Conservation (phyloP, 2,888 invertebrate genomes). For the Caradrina clavipalpis region DNA sequence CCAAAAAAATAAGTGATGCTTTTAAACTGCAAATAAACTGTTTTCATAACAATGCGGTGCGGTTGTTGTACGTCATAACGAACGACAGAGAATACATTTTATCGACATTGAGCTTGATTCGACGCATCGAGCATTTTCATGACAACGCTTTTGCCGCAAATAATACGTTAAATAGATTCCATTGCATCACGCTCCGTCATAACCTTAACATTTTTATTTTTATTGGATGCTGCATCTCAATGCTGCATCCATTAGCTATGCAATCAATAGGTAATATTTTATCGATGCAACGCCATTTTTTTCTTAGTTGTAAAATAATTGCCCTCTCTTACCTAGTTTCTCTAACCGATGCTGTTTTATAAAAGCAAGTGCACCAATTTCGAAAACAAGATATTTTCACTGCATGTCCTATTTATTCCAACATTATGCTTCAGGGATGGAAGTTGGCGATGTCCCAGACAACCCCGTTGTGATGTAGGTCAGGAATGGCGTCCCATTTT, state of each 20-base stretch:
- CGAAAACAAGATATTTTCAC: conserved; percentile 62
- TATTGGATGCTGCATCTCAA: conserved; percentile 7
- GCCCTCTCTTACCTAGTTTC: conserved; percentile 30
- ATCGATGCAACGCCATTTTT: conserved; percentile 9
- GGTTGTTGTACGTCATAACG: conserved; percentile 40
- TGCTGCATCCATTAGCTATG: conserved; percentile 4
- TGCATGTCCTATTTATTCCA: conserved; percentile 62
- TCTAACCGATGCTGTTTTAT: conserved; percentile 20
- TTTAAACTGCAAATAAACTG: conserved; percentile 52
- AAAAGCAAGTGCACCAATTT: conserved; percentile 38
- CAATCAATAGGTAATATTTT: conserved; percentile 11
- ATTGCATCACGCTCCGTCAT: conserved; percentile 25
- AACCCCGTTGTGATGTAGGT: conserved; percentile 84
- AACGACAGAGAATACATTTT: conserved; percentile 62
- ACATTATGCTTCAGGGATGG: conserved; percentile 67
- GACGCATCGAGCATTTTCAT: conserved; percentile 37
- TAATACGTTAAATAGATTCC: conserved; percentile 37
- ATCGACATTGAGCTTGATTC: conserved; percentile 56
- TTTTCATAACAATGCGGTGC: conserved; percentile 62
- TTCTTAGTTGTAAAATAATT: conserved; percentile 20
- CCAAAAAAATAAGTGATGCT: conserved; percentile 28
- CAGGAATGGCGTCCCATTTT: conserved; percentile 83
- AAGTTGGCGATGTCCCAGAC: conserved; percentile 85
- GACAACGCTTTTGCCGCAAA: conserved; percentile 34
- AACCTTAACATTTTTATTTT: conserved; percentile 27